These are phyloP conservation scores for Amblyjoppa proteus DNA, from an alignment of 2,888 invertebrate species.

Conservation along the genomic window DNA sequence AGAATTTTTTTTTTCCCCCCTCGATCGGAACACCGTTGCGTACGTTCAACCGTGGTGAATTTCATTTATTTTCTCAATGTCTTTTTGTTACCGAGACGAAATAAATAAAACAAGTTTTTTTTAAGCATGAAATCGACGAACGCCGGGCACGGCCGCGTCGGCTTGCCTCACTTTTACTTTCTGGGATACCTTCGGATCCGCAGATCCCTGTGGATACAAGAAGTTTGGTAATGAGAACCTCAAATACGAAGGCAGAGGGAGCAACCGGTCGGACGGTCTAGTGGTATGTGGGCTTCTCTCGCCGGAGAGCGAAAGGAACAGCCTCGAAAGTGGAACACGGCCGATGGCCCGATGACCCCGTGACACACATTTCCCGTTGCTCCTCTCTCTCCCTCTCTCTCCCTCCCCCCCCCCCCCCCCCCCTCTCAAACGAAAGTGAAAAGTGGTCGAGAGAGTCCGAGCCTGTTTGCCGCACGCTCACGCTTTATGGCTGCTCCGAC, in stretches of 20 bases:
- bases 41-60: neutral
- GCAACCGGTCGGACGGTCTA: conserved; percentile 60
- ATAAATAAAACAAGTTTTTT: neutral
- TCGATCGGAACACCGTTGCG: neutral
- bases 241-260: conserved; percentile 34
- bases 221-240: conserved; percentile 35
- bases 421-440: conserved; percentile 83
- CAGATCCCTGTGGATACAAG: neutral
- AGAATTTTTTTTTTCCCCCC: neutral
- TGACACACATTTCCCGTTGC: conserved; percentile 82
- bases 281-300: conserved; percentile 49
- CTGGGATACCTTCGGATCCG: neutral
- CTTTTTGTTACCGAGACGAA: neutral
- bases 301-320: conserved; percentile 78
- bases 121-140: neutral
- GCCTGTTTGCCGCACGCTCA: conserved; percentile 32
- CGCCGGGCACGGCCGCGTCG: too few relatives aligned
- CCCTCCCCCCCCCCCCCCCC: neutral
- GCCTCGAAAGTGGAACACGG: conserved; percentile 83
- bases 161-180: neutral
- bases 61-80: neutral
- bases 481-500: conserved; percentile 70
- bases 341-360: conserved; percentile 83
- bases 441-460: conserved; percentile 66
- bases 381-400: conserved; percentile 49